Conservation (phyloP, 2,888 invertebrate genomes). For the Pseudeuparius sepicola region DNA sequence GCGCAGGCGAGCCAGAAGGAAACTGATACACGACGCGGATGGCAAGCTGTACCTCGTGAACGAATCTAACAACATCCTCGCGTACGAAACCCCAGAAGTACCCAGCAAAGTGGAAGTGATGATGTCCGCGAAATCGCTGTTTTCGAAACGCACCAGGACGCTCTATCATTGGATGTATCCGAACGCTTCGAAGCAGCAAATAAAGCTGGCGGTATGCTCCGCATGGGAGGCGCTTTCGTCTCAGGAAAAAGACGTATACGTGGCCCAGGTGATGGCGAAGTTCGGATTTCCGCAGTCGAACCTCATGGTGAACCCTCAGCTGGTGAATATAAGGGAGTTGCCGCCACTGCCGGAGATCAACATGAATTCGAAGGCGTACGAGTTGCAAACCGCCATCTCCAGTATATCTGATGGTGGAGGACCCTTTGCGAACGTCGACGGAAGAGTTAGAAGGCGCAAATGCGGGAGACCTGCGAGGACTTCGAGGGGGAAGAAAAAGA, state of each 20-base stretch:
- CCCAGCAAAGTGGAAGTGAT: too few relatives aligned
- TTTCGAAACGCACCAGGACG: slow-evolving; percentile 40
- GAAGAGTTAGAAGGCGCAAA: too few relatives aligned
- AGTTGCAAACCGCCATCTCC: slow-evolving; percentile 28
- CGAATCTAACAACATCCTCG: slow-evolving; percentile 12
- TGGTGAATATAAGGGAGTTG: slow-evolving; percentile 32
- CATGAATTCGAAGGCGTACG: slow-evolving; percentile 20
- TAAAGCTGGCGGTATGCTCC: slow-evolving; percentile 36
- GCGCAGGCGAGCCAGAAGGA: slow-evolving; percentile 14
- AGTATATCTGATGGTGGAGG: slow-evolving; percentile 25
- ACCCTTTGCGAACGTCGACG: too few relatives aligned
- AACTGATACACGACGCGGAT: slow-evolving; percentile 20
- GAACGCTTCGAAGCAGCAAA: slow-evolving; percentile 35
- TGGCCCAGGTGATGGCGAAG: slow-evolving; percentile 39
- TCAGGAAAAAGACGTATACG: slow-evolving; percentile 39
- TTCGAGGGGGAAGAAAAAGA: too few relatives aligned
- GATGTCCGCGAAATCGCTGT: slow-evolving; percentile 39
- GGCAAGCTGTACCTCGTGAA: slow-evolving; percentile 20
- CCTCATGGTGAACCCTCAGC: slow-evolving; percentile 40
- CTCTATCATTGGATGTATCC: slow-evolving; percentile 42
- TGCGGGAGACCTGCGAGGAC: too few relatives aligned
- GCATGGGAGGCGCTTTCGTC: slow-evolving; percentile 38
- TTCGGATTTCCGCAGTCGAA: slow-evolving; percentile 36
- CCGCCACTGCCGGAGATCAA: slow-evolving; percentile 21
- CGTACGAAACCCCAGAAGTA: too few relatives aligned